Evolutionary conservation across 1,140 invertebrate species (phyloP), one percentile per base, ranked within the genome.

Genomic region (Halictus rubicundus): DNA sequence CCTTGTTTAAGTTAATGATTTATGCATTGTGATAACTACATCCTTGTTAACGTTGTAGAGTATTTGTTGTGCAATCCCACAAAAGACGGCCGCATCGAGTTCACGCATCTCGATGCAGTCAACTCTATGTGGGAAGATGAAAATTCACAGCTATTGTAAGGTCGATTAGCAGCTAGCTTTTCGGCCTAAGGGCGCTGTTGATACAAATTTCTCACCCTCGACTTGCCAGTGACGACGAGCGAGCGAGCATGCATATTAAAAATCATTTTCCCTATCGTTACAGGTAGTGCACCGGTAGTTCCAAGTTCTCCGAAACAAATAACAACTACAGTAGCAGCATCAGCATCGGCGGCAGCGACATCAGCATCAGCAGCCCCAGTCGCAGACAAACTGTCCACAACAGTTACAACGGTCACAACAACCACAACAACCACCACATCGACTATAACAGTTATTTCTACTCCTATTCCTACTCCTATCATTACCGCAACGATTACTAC

Each of bases 271-370:
- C 78, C 78, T 77, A 42, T 83, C 69, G 61, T 92, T 92, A 80
- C 87, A 95, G 94, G 94, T 89, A 94, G 94, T 86, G 94, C 94
- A 59, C 93, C 94, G 27, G 83, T 94, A 87, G 92, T 94, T 89
- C 89, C 93, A 86, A 92, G 94, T 78, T 71, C 90, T n/a, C 77
- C 89, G 61, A 91, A 90, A 84, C 65, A 85, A 25, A 82, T 76
- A 39, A 68, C 86, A n/a, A 69, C 86, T 19, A 69, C 73, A 32
- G 65, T 84, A n/a, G 66, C 83, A n/a, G 66, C 83, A 32, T 14
- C 54, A 57, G 16, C 23, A 8, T 12, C 57, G 27, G 68, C 85
- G 19, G 66, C 72, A 25, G 61, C 84, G 21, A 66, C 85, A n/a
- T 64, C 72, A 25, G 61, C 84, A n/a, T 66, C 85, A 32, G 39